Evolutionary conservation across 2,797 vertebrate genomes (phyloP).

Genomic region (Phalloptychus januarius): DNA sequence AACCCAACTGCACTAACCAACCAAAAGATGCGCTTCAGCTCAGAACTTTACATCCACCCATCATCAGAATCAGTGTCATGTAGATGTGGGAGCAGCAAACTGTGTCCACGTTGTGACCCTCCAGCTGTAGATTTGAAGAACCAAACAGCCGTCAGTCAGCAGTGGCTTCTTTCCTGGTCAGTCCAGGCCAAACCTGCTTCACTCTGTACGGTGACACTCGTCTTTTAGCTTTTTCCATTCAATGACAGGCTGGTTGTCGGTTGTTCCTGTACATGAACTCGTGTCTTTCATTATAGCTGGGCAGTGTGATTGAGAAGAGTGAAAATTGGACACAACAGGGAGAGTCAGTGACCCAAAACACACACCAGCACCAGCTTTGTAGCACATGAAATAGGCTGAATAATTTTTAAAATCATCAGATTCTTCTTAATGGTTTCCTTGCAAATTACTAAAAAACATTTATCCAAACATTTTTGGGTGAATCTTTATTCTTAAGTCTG

Average conservation of each 20-base stretch:
- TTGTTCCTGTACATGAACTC: not conserved
- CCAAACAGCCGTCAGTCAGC: no score
- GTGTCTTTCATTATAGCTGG: not conserved
- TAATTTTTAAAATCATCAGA: not conserved
- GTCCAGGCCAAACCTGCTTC: not conserved
- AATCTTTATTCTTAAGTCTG: not conserved
- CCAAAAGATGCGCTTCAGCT: not conserved
- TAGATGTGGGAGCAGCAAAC: not conserved
- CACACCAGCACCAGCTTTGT: not conserved
- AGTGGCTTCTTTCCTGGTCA: not conserved
- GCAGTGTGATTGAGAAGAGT: not conserved
- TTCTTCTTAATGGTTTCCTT: not conserved
- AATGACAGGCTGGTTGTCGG: not conserved
- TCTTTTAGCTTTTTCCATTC: not conserved
- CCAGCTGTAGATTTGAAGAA: not conserved
- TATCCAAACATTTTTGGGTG: not conserved
- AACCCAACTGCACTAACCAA: slow-evolving; percentile 18
- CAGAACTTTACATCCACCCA: not conserved
- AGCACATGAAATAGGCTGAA: not conserved
- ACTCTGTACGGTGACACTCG: not conserved
- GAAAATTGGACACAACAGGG: not conserved
- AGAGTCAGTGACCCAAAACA: not conserved
- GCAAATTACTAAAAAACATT: not conserved
- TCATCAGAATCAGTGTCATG: not conserved
- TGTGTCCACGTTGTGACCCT: not conserved